Conservation (phyloP, 1,140 invertebrate genomes). For the Zaprionus camerounensis region DNA sequence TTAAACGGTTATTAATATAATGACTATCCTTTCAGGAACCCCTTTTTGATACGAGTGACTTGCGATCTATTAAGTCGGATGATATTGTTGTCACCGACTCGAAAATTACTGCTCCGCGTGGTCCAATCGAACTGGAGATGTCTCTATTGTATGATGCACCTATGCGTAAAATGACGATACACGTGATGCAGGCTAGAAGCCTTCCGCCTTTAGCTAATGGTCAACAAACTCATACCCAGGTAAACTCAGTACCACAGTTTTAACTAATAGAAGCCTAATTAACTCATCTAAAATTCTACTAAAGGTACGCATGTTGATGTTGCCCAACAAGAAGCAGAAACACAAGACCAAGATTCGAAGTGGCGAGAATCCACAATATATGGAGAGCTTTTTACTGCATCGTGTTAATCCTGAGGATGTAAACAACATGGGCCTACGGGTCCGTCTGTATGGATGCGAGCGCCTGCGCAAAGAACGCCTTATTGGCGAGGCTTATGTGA, state of each 20-base stretch:
- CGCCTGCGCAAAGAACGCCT: constrained; percentile 94
- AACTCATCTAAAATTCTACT: not conserved
- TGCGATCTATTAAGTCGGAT: constrained; percentile 83
- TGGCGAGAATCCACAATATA: constrained; percentile 94
- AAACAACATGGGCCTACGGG: constrained; percentile 93
- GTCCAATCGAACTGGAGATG: constrained; percentile 90
- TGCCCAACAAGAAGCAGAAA: constrained; percentile 96
- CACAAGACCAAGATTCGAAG: constrained; percentile 96
- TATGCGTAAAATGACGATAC: constrained; percentile 94
- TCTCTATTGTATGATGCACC: constrained; percentile 95
- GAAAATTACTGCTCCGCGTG: constrained; percentile 69
- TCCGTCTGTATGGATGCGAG: constrained; percentile 96
- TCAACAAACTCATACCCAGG: constrained; percentile 92
- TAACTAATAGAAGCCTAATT: not conserved
- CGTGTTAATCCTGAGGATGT: constrained; percentile 97
- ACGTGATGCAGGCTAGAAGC: constrained; percentile 93
- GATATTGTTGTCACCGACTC: constrained; percentile 62
- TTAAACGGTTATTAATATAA: not conserved
- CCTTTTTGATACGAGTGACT: constrained; percentile 84
- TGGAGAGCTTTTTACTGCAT: constrained; percentile 96
- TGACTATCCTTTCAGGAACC: constrained; percentile 77
- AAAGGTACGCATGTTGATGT: constrained; percentile 92
- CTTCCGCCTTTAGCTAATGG: constrained; percentile 90
- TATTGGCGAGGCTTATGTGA: constrained; percentile 95
- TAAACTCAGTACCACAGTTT: constrained; percentile 85